Conservation (phyloP, 2,888 invertebrate genomes). For the Therioaphis trifolii region DNA sequence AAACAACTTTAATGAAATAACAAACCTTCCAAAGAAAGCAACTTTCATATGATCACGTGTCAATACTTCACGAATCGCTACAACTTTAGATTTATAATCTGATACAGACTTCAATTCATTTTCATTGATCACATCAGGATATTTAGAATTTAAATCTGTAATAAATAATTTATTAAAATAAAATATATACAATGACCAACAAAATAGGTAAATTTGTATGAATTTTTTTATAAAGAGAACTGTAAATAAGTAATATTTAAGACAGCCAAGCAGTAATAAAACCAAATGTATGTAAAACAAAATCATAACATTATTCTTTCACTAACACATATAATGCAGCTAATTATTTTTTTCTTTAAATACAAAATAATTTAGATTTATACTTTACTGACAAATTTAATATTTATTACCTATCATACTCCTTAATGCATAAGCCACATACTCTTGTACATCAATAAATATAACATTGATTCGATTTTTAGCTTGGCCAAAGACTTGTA, state of each 20-base stretch:
- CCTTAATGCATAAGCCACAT: conserved; percentile 87
- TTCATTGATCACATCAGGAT: conserved; percentile 74
- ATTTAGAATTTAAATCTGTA: conserved; percentile 43
- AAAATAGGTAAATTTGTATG: too few species aligned
- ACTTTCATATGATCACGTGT: conserved; percentile 99
- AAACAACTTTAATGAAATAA: conserved; percentile 32
- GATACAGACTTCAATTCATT: conserved; percentile 81
- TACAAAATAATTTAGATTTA: too few species aligned
- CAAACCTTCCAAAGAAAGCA: conserved; percentile 81
- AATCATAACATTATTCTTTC: too few species aligned
- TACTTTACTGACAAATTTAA: neutral
- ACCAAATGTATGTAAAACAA: too few species aligned
- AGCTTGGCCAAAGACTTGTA: conserved; percentile 97
- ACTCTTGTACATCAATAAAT: conserved; percentile 92
- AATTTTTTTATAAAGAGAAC: too few species aligned
- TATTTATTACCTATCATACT: conserved; percentile 83
- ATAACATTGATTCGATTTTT: conserved; percentile 99
- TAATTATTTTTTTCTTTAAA: too few species aligned
- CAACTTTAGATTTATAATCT: conserved; percentile 86
- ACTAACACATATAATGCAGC: too few species aligned
- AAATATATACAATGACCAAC: neutral
- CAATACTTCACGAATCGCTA: conserved; percentile 93
- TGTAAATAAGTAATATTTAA: too few species aligned
- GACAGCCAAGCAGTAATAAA: too few species aligned
- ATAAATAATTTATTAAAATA: conserved; percentile 22